Base-by-base conservation (phyloP, 53 echinoderm and acorn worm genomes). In the Hippasteria phrygiana region DNA sequence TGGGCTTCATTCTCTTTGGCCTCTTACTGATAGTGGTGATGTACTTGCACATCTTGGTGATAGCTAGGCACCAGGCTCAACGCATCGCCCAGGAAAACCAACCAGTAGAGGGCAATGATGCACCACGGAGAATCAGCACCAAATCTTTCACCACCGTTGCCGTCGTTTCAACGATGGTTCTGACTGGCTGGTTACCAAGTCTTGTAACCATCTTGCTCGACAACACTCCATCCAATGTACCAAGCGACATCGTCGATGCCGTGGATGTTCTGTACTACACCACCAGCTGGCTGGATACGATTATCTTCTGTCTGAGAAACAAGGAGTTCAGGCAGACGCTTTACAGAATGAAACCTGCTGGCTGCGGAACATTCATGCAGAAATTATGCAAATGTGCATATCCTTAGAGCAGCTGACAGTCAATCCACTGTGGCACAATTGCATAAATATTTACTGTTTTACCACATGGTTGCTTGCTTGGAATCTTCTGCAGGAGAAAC, bases 1-100 rank as follows among this genome's bases (percentile, higher is more conserved):
- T 38, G 3, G 38, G 55, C 11, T 22, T 78, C 3, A 28, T 51
- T n/a, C 1, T 59, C 2, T 9, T 55, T 35, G 78, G 55, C 4
- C 0, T 78, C 0, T 0, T 38, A 0, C 14, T 12, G 4, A 59
- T 51, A 36, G 35, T 78, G 17, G 33, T 36, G 16, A 4, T 78
- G 78, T 78, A 78, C 22, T 13, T 56, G 18, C 78, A 78, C 78
- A 78, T 78, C 20, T 41, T 78, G 78, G 59, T 56, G 10, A 78
- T 78, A 10, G 78, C 78, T 5, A 32, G 78, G 36, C 78, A 24
- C n/a, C 78, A 78, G 59, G 78, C 78, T 22, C 78, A 59, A n/a
- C 78, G 78, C 2, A 39, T 78, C 12, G 78, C 78, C 39, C 78
- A 56, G 24, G 56, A 78, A 55, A 56, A 31, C 59, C 78, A 38